A percentile compares a stretch with the other conserved stretches of the same genome.
Evolutionary conservation across 2,797 vertebrate genomes (phyloP).

Genomic region (Erpetoichthys calabaricus): DNA sequence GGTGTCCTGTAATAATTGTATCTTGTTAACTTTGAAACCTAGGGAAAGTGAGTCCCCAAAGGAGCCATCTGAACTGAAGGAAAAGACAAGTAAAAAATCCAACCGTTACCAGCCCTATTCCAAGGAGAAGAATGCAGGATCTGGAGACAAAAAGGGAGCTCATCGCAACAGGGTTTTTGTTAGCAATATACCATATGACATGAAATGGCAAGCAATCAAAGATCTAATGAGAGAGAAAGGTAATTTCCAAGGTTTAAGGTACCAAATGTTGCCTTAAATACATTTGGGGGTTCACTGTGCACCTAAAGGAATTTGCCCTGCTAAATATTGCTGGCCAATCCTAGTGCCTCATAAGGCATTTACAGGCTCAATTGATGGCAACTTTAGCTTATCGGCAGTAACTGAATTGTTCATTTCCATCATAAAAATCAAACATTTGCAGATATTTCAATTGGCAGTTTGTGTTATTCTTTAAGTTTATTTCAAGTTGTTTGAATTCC

Average conservation of each 20-base stretch:
- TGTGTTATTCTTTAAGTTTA: too few relatives aligned
- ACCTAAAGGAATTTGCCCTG: too few relatives aligned
- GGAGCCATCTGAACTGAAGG: slow-evolving; percentile 70
- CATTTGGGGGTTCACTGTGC: slow-evolving; percentile 10
- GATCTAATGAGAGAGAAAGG: slow-evolving; percentile 99
- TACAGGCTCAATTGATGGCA: too few relatives aligned
- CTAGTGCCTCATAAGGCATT: too few relatives aligned
- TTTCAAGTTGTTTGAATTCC: too few relatives aligned
- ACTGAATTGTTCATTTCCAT: too few relatives aligned
- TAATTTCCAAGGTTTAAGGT: slow-evolving; percentile 44
- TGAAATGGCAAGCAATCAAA: slow-evolving; percentile 99
- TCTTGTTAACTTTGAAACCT: slow-evolving; percentile 17
- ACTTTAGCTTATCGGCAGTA: too few relatives aligned
- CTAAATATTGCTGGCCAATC: too few relatives aligned
- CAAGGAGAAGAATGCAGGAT: slow-evolving; percentile 70
- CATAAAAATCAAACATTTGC: too few relatives aligned
- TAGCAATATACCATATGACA: slow-evolving; percentile 97
- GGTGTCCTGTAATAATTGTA: background rate
- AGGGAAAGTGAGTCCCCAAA: slow-evolving; percentile 50
- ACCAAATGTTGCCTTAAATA: background rate
- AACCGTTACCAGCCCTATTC: slow-evolving; percentile 83
- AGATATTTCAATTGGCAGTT: too few relatives aligned
- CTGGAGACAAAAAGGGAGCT: slow-evolving; percentile 70
- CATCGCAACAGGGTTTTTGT: slow-evolving; percentile 92
- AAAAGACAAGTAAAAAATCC: slow-evolving; percentile 68